These are phyloP conservation scores for Noctilio leporinus DNA, from an alignment of 2,113 vertebrate species.

Conservation along the genomic window DNA sequence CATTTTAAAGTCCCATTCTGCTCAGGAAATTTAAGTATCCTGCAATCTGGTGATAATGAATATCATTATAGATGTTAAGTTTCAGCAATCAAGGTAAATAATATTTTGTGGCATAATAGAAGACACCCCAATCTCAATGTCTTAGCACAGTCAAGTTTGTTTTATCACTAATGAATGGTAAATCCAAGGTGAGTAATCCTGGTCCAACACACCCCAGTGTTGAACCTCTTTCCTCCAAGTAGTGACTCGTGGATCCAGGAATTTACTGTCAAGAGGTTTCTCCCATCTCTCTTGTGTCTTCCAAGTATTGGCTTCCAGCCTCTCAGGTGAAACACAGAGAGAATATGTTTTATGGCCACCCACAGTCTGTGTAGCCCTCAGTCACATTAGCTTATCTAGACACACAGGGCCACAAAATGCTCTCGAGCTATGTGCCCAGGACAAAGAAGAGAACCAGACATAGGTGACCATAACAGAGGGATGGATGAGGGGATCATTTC, in stretches of 20 bases:
- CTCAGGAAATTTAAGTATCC: background rate
- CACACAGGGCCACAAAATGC: background rate
- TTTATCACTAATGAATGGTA: background rate
- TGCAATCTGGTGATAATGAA: background rate
- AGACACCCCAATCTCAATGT: background rate
- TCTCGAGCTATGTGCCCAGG: background rate
- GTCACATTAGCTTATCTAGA: background rate
- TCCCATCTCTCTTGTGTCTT: background rate
- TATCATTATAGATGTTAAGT: background rate
- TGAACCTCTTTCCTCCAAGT: background rate
- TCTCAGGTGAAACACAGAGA: background rate
- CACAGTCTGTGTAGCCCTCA: background rate
- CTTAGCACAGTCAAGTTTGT: background rate
- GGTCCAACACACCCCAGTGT: background rate
- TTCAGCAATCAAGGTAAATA: background rate
- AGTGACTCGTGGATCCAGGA: background rate
- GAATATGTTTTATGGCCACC: background rate
- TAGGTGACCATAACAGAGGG: background rate
- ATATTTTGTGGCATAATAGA: background rate
- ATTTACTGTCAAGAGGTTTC: background rate
- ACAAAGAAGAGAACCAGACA: background rate
- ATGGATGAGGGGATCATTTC: background rate
- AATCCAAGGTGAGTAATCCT: background rate
- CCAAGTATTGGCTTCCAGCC: background rate
- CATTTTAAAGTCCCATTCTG: background rate